Conservation (phyloP, 2,888 invertebrate genomes). For the Rhimphoctona megacephalus region DNA sequence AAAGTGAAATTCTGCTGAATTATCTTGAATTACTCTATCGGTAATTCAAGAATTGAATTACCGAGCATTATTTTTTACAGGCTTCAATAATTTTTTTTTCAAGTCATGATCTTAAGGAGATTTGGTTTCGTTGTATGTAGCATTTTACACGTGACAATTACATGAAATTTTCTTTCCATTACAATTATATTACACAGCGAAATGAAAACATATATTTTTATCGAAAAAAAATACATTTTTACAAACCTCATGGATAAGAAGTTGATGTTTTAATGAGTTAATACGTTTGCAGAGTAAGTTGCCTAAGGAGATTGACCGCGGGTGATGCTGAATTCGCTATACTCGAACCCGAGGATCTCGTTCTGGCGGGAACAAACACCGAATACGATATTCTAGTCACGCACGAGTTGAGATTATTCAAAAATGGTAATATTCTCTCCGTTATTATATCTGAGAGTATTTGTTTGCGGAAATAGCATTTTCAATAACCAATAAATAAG, state of each 20-base stretch:
- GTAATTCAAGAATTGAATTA: no score
- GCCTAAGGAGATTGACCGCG: constrained; percentile 91
- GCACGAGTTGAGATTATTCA: constrained; percentile 88
- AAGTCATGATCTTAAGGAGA: no score
- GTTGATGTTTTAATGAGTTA: not conserved
- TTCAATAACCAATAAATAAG: no score
- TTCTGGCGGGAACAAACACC: constrained; percentile 89
- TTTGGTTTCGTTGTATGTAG: no score
- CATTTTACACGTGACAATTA: no score
- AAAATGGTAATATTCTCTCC: constrained; percentile 84
- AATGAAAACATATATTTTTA: not conserved
- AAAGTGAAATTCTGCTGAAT: no score
- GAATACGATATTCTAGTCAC: constrained; percentile 88
- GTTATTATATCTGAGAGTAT: constrained; percentile 40
- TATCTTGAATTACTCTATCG: no score
- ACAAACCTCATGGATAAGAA: not conserved
- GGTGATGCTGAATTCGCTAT: constrained; percentile 94
- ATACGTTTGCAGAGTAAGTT: constrained; percentile 89
- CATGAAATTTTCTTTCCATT: not conserved
- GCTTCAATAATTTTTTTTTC: no score
- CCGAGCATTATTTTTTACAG: no score
- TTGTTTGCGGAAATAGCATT: not conserved
- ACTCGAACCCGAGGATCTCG: constrained; percentile 93
- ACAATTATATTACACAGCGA: not conserved
- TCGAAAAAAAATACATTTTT: no score